These are phyloP conservation scores for Iphiclides podalirius DNA, from an alignment of 2,888 invertebrate genomes.

Conservation along the genomic window DNA sequence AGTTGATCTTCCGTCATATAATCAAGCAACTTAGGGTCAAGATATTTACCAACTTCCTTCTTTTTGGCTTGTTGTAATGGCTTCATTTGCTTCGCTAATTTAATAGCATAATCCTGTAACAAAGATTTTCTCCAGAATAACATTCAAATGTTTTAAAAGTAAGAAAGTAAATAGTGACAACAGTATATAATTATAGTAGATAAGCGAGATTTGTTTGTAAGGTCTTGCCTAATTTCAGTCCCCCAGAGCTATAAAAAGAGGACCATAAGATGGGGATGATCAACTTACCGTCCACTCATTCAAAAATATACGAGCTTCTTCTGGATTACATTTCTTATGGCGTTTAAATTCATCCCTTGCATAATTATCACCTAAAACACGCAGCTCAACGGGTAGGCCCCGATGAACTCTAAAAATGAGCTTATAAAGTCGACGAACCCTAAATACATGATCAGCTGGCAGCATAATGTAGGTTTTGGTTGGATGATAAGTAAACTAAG, in stretches of 20 bases:
- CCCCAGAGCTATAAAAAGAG: no score
- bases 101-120: slow-evolving; percentile 87
- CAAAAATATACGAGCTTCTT: slow-evolving; percentile 88
- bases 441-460: slow-evolving; percentile 73
- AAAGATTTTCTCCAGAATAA: slow-evolving; percentile 19
- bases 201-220: no score
- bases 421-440: slow-evolving; percentile 88
- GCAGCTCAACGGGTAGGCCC: slow-evolving; percentile 85
- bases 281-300: slow-evolving; percentile 91
- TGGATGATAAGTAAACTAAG: no score
- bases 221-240: no score
- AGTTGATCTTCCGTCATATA: slow-evolving; percentile 90
- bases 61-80: slow-evolving; percentile 80
- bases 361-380: slow-evolving; percentile 87
- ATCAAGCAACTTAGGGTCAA: slow-evolving; percentile 83
- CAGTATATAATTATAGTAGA: no score
- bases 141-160: no score
- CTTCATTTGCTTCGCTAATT: slow-evolving; percentile 86
- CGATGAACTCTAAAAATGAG: slow-evolving; percentile 88
- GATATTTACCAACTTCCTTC: slow-evolving; percentile 81
- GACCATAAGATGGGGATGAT: background rate
- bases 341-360: slow-evolving; percentile 91
- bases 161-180: no score
- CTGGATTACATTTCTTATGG: slow-evolving; percentile 86
- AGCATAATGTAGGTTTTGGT: slow-evolving; percentile 35